Base-by-base conservation (phyloP, 2,888 invertebrate species). In the Xestia ashworthii region DNA sequence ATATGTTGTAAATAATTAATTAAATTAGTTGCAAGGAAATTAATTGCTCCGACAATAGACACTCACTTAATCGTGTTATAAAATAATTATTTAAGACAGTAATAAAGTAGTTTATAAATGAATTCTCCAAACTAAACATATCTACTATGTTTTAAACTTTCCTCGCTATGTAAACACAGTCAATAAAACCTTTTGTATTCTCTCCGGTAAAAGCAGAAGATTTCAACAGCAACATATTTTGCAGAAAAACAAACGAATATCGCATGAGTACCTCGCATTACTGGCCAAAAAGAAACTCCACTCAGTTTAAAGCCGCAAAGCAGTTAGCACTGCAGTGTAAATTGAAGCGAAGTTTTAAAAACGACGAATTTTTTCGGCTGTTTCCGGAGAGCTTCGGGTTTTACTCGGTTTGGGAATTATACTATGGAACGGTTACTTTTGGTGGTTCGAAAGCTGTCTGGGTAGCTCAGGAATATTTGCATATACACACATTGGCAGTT, bases 291-390 rank as follows among this genome's bases (percentile, higher is more conserved):
- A 82, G 81, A 76, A 82, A 62, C 69, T 64, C 48, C 75, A 50
- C 65, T 72, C 55, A 72, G 64, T 84, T 68, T 69, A 60, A 84
- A 85, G 71, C 82, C 76, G 82, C 81, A 82, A 68, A 81, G 69
- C 84, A 81, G 75, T 81, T 82, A 72, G 71, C 85, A 64, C 71
- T 76, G 82, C 85, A 85, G 65, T 66, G 82, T 76, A 85, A 76
- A 76, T 69, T 76, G 65, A 66, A 81, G 58, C 64, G 38, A 55
- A 71, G 60, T 71, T 69, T 79, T 69, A 46, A 62, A 70, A 74
- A 58, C 41, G 46, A 44, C 38, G 81, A 70, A 22, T 64, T 60
- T 80, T 72, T 80, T 78, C 67, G 80, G 62, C 62, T 50, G 66
- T 14, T 76, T 76, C 58, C 55, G 68, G n/a, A n/a, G 1, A 25